A percentile compares a stretch with the other conserved stretches of the same genome.
Evolutionary conservation across 2,113 vertebrate genomes (phyloP).

Genomic region (Microcebus tavaratra): DNA sequence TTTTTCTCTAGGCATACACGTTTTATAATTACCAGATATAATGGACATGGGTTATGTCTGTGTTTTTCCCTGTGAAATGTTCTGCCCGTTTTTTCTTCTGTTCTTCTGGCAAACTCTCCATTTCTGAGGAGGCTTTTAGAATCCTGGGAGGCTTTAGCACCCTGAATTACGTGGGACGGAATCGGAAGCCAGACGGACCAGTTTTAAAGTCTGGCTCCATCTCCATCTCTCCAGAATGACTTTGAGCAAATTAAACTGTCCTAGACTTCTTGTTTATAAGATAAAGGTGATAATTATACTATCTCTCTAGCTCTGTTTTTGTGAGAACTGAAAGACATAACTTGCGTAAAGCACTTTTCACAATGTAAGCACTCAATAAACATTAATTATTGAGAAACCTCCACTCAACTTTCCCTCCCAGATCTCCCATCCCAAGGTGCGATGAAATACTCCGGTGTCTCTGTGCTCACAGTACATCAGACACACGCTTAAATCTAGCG

Average conservation of each 20-base stretch:
- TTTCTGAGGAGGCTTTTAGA: neutral
- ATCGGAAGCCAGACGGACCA: neutral
- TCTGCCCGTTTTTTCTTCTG: neutral
- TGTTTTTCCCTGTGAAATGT: neutral
- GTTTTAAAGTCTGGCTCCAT: slow-evolving; percentile 4
- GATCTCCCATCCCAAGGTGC: neutral
- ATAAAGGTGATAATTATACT: neutral
- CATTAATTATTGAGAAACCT: slow-evolving; percentile 27
- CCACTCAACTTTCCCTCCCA: neutral
- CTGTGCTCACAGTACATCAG: neutral
- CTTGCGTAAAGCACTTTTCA: neutral
- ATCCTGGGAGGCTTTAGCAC: neutral
- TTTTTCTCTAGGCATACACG: too few relatives aligned
- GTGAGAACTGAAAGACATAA: slow-evolving; percentile 20
- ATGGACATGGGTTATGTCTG: neutral
- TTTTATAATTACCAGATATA: neutral
- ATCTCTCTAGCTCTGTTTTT: neutral
- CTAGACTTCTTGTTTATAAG: slow-evolving; percentile 22
- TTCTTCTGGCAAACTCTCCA: neutral
- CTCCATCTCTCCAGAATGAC: neutral
- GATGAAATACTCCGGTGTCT: neutral
- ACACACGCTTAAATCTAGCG: neutral
- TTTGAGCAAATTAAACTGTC: neutral
- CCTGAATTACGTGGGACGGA: neutral
- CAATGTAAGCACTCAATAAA: neutral